Evolutionary conservation across 2,113 vertebrate species (phyloP).

Genomic region (Menidia beryllina): DNA sequence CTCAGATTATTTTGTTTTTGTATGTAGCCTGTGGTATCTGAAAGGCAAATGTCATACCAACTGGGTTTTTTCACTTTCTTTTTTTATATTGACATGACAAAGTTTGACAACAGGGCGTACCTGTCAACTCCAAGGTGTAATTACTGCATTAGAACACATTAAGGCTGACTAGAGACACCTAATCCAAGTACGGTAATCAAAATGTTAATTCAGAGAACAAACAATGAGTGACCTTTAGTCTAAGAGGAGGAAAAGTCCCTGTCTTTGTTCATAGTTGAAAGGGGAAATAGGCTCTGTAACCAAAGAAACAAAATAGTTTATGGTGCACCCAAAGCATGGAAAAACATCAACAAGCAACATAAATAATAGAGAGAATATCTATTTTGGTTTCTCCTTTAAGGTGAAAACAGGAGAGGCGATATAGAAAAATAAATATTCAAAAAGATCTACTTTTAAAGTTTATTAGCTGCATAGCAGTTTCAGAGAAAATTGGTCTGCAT

Average conservation of each 20-base stretch:
- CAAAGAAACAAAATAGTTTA: constrained; percentile 20
- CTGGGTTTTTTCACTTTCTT: background rate
- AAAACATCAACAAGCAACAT: constrained; percentile 52
- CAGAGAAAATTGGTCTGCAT: constrained; percentile 80
- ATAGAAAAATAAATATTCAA: constrained; percentile 76
- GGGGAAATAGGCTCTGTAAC: constrained; percentile 28
- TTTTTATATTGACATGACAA: constrained; percentile 7
- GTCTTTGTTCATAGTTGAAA: constrained; percentile 35
- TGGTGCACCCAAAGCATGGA: constrained; percentile 42
- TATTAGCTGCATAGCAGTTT: constrained; percentile 88
- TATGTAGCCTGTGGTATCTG: background rate
- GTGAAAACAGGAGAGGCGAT: constrained; percentile 56
- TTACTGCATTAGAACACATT: constrained; percentile 44
- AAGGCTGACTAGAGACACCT: constrained; percentile 54
- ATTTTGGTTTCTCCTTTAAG: constrained; percentile 62
- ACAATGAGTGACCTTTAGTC: constrained; percentile 25
- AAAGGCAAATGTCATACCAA: background rate
- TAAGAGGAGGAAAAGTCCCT: background rate
- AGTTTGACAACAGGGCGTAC: background rate
- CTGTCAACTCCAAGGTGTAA: constrained; percentile 1
- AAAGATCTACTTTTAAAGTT: constrained; percentile 77
- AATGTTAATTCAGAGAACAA: constrained; percentile 64
- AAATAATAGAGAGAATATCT: constrained; percentile 63
- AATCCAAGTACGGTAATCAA: constrained; percentile 68
- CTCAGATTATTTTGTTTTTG: background rate